Percentiles rank a stretch among this genome's conserved stretches.
Conservation (phyloP, 2,888 invertebrate species). For the Poecilus cupreus region DNA sequence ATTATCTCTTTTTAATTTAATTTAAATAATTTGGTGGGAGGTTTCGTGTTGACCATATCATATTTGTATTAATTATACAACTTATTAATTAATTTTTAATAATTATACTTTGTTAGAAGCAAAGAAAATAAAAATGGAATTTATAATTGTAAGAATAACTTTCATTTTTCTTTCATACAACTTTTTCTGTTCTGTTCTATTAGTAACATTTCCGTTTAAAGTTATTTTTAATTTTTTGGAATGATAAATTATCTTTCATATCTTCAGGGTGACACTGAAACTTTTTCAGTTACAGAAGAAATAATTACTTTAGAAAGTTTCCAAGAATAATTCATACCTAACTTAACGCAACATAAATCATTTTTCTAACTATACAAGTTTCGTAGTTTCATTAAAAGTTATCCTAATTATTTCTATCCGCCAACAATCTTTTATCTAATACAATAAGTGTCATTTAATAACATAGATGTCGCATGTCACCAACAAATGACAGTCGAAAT, state of each 20-base stretch:
- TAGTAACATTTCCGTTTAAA: not conserved
- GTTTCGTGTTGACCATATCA: no score
- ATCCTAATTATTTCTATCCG: not conserved
- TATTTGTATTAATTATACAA: no score
- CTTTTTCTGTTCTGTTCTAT: no score
- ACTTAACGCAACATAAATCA: not conserved
- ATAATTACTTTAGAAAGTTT: conserved; percentile 21
- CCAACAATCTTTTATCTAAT: not conserved
- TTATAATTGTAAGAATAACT: no score
- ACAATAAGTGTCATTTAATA: not conserved
- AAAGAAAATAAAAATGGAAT: no score
- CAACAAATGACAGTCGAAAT: not conserved
- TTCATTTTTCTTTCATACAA: no score
- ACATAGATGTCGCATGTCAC: not conserved
- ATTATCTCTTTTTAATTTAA: no score
- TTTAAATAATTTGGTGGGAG: no score
- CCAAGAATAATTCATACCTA: conserved; percentile 6
- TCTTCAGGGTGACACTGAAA: not conserved
- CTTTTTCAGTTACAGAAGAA: conserved; percentile 18
- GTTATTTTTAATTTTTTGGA: not conserved
- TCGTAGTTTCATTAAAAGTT: not conserved
- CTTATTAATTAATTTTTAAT: no score
- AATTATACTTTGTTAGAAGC: no score
- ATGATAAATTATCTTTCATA: not conserved
- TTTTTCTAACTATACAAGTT: not conserved